These are phyloP conservation scores for Eonycteris spelaea DNA, from an alignment of 2,113 vertebrate species.

Conservation along the genomic window DNA sequence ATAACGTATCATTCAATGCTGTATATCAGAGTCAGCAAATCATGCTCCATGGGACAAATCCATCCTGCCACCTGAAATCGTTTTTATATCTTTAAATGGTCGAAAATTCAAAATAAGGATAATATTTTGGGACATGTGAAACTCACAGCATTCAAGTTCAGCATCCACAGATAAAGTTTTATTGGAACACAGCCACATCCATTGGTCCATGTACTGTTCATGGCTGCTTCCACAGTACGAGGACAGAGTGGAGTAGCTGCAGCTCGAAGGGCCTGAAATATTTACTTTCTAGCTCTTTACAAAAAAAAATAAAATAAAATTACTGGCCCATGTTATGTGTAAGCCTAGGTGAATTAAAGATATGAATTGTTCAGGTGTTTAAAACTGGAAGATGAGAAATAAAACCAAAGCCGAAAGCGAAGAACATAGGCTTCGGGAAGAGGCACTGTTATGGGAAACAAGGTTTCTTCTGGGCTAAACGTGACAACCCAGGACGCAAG, in stretches of 20 bases:
- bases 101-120: not conserved
- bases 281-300: not conserved
- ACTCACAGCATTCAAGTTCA: not conserved
- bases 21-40: rapidly evolving
- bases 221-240: not conserved
- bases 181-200: not conserved
- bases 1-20: not conserved
- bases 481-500: rapidly evolving
- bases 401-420: not conserved
- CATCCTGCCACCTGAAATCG: not conserved
- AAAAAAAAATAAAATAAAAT: not conserved
- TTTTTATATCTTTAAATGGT: not conserved
- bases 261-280: not conserved
- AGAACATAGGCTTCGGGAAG: not conserved
- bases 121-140: not conserved
- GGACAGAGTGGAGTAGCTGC: not conserved
- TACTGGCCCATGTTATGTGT: too few relatives aligned
- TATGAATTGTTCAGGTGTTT: not conserved
- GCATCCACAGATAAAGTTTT: not conserved
- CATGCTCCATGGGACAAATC: not conserved
- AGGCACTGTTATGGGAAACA: not conserved
- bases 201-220: rapidly evolving
- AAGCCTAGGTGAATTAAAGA: not conserved
- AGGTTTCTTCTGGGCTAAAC: not conserved
- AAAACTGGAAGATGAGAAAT: not conserved